Base-by-base conservation (phyloP, 2,888 invertebrate species). In the Lymantria monacha region DNA sequence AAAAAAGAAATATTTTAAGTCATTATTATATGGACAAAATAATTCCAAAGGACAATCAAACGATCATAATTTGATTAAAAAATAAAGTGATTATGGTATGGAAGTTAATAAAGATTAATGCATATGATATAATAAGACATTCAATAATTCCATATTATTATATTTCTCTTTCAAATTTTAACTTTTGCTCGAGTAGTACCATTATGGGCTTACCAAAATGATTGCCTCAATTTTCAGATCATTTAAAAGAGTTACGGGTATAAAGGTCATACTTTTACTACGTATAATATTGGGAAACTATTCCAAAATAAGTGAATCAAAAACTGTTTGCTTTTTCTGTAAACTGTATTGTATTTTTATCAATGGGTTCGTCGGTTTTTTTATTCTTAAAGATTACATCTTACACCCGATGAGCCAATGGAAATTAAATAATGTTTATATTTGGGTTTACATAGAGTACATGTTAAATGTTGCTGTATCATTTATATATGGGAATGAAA, bases 271-370 rank as follows among this genome's bases (percentile, higher is more conserved):
- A 31, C 33, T 44, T 40, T n/a, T 49, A 31, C 13, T 44, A n/a
- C 15, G 49, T 12, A 14, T 49, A 7, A 22, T 49, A 7, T 36
- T 44, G 8, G 49, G 49, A 0, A 30, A 49, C 15, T 49, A 49
- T 10, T 44, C 41, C 14, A 45, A 42, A 5, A 12, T 41, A 10
- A 45, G 44, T 36, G 33, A 41, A 36, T 36, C 36, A n/a, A 49
- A 42, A 45, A 1, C 7, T 7, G 31, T 42, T 8, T 36, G 41
- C 9, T 15, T 14, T n/a, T 1, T 36, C 0, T 5, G 12, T 15
- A 44, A 30, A 13, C 10, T 49, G 1, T 49, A 49, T 13, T 49
- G 44, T n/a, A n/a, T 49, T 13, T 36, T 30, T 33, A 31, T 45
- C 0, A 15, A 13, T n/a, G 9, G 3, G 1, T 0, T 45, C 3